Conservation (phyloP, 2,888 invertebrate genomes). For the Halictus quadricinctus region DNA sequence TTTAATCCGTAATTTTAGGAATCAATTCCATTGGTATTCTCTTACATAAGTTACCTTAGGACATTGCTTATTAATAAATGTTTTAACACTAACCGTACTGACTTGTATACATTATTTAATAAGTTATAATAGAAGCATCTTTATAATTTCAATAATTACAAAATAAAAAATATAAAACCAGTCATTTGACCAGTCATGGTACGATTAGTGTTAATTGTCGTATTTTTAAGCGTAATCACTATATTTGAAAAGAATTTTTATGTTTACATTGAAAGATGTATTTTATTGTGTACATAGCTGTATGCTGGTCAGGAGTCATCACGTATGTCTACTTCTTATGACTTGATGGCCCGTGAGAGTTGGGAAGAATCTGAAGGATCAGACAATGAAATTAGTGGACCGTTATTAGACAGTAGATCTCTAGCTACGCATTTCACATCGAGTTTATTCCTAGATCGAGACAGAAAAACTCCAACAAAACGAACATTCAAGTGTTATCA, state of each 20-base stretch:
- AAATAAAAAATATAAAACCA: too few species aligned
- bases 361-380: slow-evolving; percentile 89
- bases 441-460: slow-evolving; percentile 80
- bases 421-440: slow-evolving; percentile 81
- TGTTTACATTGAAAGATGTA: not conserved
- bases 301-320: slow-evolving; percentile 86
- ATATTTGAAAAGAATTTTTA: not conserved
- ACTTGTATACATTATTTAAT: not conserved
- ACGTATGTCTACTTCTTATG: slow-evolving; percentile 85
- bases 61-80: not conserved
- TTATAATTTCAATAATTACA: not conserved
- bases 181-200: not conserved
- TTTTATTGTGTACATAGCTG: slow-evolving; percentile 67
- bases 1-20: not conserved
- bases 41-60: not conserved
- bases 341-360: slow-evolving; percentile 87
- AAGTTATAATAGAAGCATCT: not conserved
- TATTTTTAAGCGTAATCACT: not conserved
- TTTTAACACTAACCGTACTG: not conserved
- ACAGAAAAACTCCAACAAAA: slow-evolving; percentile 81
- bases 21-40: not conserved
- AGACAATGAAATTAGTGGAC: slow-evolving; percentile 83
- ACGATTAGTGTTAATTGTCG: not conserved
- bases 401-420: slow-evolving; percentile 80
- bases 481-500: slow-evolving; percentile 84